Conservation (phyloP, 2,113 vertebrate genomes). For the Cryptomyrus ogoouensis region DNA sequence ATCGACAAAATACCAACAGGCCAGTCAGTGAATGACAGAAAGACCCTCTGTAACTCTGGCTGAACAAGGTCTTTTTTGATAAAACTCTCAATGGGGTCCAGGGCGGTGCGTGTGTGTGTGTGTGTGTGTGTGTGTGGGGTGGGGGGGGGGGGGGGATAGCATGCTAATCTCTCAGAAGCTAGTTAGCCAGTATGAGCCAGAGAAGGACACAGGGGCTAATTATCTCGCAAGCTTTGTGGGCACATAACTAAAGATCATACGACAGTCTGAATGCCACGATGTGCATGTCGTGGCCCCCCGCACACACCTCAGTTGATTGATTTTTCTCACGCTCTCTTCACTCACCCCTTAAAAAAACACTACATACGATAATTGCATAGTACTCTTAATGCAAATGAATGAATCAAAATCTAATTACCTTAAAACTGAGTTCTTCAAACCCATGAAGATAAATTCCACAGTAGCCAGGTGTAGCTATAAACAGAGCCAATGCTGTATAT, state of each 20-base stretch:
- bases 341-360: not conserved
- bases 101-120: not conserved
- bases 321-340: too few relatives aligned
- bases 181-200: not conserved
- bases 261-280: too few relatives aligned
- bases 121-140: not conserved
- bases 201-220: not conserved
- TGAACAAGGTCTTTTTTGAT: conserved; percentile 40
- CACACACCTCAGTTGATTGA: not conserved
- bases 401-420: conserved; percentile 7
- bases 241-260: not conserved
- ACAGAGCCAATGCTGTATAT: not conserved
- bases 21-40: conserved; percentile 30
- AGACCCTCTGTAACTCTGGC: conserved; percentile 31
- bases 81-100: conserved; percentile 26
- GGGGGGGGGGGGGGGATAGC: not conserved
- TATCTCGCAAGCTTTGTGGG: not conserved
- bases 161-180: conserved; percentile 36
- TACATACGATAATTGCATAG: not conserved
- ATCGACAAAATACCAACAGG: conserved; percentile 12
- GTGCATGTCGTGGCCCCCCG: not conserved
- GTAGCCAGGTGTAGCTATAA: not conserved
- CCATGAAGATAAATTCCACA: not conserved
- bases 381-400: not conserved
- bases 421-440: not conserved